Evolutionary conservation across 2,888 invertebrate genomes (phyloP).

Genomic region (Stomorhina lunata): DNA sequence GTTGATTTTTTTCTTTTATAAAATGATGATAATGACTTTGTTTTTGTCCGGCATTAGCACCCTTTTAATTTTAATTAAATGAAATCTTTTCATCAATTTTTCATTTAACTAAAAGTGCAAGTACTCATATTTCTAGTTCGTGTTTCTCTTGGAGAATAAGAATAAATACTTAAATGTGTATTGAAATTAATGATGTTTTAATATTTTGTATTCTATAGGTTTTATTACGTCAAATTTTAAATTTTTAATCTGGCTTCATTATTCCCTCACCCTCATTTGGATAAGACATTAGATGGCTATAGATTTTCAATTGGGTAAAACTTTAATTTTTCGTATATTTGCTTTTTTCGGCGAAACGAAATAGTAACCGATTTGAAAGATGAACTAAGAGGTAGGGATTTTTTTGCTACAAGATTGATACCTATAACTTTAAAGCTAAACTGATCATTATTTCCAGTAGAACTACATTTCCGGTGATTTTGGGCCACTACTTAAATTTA

Average conservation of each 20-base stretch:
- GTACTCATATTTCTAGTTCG: not conserved
- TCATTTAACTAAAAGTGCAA: slow-evolving; percentile 38
- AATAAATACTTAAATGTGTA: slow-evolving; percentile 6
- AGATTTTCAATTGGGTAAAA: not conserved
- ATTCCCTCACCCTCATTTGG: not conserved
- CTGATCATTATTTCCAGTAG: no score
- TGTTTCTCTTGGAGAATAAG: not conserved
- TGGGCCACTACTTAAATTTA: no score
- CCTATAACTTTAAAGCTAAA: no score
- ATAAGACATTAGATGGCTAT: not conserved
- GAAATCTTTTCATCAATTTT: slow-evolving; percentile 25
- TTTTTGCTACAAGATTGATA: no score
- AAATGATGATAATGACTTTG: no score
- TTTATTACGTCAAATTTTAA: slow-evolving; percentile 29
- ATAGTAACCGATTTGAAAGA: no score
- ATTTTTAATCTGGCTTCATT: not conserved
- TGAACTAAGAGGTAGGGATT: no score
- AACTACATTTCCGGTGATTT: no score
- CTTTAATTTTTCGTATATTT: no score
- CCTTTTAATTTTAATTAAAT: slow-evolving; percentile 58
- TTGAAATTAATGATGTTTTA: slow-evolving; percentile 42
- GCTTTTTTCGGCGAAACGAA: no score
- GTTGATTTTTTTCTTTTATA: not conserved
- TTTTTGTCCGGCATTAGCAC: slow-evolving; percentile 49
- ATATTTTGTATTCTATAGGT: slow-evolving; percentile 7